Conservation (phyloP, 2,113 vertebrate genomes). For the Nestor notabilis region DNA sequence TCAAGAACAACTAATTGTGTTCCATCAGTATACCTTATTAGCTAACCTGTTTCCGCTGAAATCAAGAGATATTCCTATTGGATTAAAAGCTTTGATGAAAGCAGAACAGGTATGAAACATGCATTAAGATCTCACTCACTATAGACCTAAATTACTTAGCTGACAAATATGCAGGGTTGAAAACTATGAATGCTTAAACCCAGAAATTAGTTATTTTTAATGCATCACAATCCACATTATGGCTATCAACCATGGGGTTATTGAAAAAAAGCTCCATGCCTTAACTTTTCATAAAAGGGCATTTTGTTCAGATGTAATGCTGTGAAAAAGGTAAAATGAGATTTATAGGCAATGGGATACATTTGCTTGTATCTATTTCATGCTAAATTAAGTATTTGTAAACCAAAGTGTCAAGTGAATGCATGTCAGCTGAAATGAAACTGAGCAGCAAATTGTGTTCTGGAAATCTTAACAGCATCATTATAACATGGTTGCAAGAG, state of each 20-base stretch:
- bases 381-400: constrained; percentile 15
- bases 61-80: not conserved
- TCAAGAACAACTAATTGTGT: not conserved
- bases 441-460: not conserved
- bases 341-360: not conserved
- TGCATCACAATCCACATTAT: not conserved
- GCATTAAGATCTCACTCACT: not conserved
- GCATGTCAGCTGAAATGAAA: constrained; percentile 16
- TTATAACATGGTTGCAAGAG: not conserved
- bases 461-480: not conserved
- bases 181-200: not conserved
- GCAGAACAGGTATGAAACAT: not conserved
- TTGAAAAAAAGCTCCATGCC: not conserved
- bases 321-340: not conserved
- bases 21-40: not conserved
- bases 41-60: not conserved
- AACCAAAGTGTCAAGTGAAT: not conserved
- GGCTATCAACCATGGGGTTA: not conserved
- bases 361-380: not conserved
- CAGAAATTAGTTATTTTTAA: not conserved
- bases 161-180: not conserved
- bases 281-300: not conserved
- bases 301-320: not conserved
- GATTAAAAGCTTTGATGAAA: not conserved
- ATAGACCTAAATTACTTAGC: not conserved